Evolutionary conservation across 2,113 vertebrate species (phyloP).

Genomic region (Tyrannus savana): DNA sequence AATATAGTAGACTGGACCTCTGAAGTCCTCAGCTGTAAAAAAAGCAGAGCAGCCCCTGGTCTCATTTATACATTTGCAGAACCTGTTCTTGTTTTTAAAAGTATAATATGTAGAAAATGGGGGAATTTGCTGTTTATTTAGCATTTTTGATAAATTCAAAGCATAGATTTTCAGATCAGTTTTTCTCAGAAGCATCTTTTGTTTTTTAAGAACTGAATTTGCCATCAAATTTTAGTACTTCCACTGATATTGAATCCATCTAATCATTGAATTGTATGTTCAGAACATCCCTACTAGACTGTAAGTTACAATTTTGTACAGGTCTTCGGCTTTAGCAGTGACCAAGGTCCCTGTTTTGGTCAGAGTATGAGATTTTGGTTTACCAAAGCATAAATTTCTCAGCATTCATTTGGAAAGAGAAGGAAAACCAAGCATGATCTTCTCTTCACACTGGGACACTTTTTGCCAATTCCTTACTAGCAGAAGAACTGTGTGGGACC

Average conservation of each 20-base stretch:
- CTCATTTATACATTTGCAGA: neutral
- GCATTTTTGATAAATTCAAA: neutral
- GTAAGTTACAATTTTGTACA: neutral
- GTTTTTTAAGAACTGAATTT: neutral
- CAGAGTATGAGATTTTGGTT: neutral
- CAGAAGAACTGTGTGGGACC: neutral
- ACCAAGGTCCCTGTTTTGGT: neutral
- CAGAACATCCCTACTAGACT: neutral
- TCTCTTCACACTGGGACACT: rapidly evolving
- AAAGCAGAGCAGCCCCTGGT: neutral
- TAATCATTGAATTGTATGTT: neutral
- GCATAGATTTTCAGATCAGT: neutral
- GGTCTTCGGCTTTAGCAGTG: neutral
- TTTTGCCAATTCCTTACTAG: neutral
- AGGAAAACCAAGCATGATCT: neutral
- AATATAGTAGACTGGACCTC: neutral
- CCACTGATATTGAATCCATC: neutral
- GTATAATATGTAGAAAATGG: neutral
- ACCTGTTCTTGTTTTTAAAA: neutral
- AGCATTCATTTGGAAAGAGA: neutral
- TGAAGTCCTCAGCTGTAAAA: neutral
- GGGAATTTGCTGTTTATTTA: neutral
- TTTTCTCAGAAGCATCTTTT: neutral
- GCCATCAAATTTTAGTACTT: neutral
- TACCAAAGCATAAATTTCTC: neutral